phyloP scores from a whole-genome alignment of 2,797 vertebrate genomes.

The Enteromius anoplus region DNA sequence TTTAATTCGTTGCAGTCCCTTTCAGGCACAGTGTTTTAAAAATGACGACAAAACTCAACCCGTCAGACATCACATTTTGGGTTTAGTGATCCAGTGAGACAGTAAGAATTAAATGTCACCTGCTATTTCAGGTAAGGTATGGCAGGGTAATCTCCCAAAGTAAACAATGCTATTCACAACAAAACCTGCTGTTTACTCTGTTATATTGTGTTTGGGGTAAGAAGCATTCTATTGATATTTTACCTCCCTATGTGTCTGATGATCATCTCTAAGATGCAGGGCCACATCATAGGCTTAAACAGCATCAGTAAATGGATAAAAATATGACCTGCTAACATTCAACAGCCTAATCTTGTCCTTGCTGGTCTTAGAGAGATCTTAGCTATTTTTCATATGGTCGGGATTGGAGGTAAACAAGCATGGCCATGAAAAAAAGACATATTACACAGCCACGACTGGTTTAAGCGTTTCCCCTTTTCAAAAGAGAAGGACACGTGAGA shows the following conservation, averaged over 20 bases:
- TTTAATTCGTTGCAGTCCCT: constrained; percentile 28
- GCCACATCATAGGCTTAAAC: neutral
- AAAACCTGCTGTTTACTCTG: neutral
- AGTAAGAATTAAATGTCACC: neutral
- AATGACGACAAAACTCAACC: constrained; percentile 9
- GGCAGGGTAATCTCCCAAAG: neutral
- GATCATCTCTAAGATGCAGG: neutral
- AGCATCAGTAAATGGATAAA: neutral
- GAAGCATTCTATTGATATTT: neutral
- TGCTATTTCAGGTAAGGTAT: neutral
- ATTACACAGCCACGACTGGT: neutral
- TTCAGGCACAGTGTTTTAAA: constrained; percentile 16
- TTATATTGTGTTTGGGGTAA: neutral
- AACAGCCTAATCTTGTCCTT: too few species aligned
- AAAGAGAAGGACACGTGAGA: neutral
- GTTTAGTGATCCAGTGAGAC: neutral
- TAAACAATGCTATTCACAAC: neutral
- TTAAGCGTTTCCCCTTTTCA: neutral
- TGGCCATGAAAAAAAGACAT: neutral
- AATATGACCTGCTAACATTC: neutral
- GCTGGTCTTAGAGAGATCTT: neutral
- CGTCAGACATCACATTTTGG: constrained; percentile 1
- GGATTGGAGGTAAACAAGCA: neutral
- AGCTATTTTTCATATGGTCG: neutral
- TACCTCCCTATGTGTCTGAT: neutral